Evolutionary conservation across 2,888 invertebrate species (phyloP).

Genomic region (Ischnura elegans): DNA sequence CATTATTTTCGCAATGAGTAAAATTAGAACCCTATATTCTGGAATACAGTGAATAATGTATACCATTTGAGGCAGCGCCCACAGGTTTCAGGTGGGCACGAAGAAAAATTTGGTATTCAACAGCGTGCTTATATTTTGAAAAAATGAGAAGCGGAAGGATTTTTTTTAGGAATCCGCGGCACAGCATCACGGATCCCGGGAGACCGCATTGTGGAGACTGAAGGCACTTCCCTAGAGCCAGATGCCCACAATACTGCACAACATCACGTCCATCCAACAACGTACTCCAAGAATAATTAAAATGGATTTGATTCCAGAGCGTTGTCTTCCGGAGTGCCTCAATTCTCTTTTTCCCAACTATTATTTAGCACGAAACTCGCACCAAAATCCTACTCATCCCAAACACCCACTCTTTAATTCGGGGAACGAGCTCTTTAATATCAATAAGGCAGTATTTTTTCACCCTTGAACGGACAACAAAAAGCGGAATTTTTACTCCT

Average conservation of each 20-base stretch:
- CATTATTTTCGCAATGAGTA: too few species aligned
- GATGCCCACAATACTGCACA: neutral
- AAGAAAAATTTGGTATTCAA: neutral
- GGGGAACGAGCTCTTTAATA: too few species aligned
- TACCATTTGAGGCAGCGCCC: too few species aligned
- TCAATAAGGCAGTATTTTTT: neutral
- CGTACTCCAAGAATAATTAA: neutral
- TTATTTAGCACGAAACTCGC: neutral
- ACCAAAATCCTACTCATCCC: neutral
- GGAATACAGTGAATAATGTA: too few species aligned
- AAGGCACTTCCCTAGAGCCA: neutral
- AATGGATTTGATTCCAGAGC: constrained; percentile 34
- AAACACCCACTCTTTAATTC: too few species aligned
- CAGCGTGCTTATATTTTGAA: neutral
- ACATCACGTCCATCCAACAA: neutral
- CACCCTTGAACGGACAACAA: too few species aligned
- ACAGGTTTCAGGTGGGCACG: too few species aligned
- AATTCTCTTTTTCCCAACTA: neutral
- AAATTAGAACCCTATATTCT: too few species aligned
- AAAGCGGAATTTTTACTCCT: too few species aligned
- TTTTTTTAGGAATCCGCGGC: neutral
- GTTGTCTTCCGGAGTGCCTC: neutral
- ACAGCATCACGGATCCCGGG: neutral
- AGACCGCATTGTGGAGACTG: neutral
- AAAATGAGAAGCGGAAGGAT: neutral